These are phyloP conservation scores for Thelaira solivaga DNA, from an alignment of 2,888 invertebrate genomes.

Conservation along the genomic window DNA sequence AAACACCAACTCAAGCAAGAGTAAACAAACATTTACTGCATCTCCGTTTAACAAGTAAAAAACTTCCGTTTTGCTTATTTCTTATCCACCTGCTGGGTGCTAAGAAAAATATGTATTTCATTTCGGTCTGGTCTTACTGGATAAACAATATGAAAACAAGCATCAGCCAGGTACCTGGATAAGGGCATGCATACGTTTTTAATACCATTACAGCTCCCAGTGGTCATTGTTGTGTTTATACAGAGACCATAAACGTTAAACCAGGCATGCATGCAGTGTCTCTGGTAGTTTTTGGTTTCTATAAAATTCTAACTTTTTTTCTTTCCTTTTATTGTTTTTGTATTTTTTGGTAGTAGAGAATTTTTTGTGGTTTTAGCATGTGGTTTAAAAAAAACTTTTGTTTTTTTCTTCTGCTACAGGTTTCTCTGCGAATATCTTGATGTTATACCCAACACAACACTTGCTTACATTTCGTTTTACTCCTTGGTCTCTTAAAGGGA, in stretches of 20 bases:
- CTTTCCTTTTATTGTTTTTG: not conserved
- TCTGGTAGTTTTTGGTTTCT: constrained; percentile 1
- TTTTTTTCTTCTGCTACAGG: constrained; percentile 4
- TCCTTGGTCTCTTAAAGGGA: not conserved
- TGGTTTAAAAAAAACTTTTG: constrained; percentile 50
- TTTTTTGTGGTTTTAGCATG: constrained; percentile 57
- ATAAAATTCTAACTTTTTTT: too few species aligned
- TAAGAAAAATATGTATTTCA: constrained; percentile 29
- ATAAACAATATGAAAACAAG: constrained; percentile 21
- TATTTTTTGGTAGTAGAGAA: not conserved
- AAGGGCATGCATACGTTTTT: constrained; percentile 42
- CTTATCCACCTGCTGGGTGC: constrained; percentile 31
- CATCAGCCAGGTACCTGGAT: not conserved
- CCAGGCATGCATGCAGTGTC: constrained; percentile 34
- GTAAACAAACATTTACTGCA: constrained; percentile 44
- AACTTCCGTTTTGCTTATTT: constrained; percentile 44
- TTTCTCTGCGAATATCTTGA: constrained; percentile 33
- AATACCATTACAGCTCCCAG: constrained; percentile 47
- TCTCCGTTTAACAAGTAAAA: constrained; percentile 61
- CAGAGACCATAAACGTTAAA: constrained; percentile 8
- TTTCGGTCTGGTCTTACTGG: constrained; percentile 36
- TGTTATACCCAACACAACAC: constrained; percentile 7
- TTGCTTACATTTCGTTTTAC: not conserved
- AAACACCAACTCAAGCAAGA: constrained; percentile 37
- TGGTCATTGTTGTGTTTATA: constrained; percentile 29